Base-by-base conservation (phyloP, 1,140 invertebrate genomes). In the Calephelis virginiensis region DNA sequence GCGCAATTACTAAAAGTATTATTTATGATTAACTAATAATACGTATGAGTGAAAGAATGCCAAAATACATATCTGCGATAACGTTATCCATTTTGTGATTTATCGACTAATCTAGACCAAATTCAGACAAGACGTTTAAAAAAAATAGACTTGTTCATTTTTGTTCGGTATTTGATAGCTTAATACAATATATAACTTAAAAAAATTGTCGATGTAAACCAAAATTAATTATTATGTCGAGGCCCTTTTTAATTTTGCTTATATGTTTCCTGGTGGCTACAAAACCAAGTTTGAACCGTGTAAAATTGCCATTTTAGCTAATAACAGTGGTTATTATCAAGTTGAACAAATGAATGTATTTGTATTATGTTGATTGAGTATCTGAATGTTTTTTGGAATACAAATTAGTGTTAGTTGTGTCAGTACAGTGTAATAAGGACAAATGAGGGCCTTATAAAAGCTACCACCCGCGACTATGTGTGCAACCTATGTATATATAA, bases 311-410 rank as follows among this genome's bases (percentile, higher is more conserved):
- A 17, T 53, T 53, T 28, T 50, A 17, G 49, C 14, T 53, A 8
- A 43, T 28, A 28, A 28, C 14, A 10, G 8, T 28, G 8, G 14
- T 17, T 53, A 53, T 14, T 8, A 17, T 53, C 49, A 53, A 28
- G 14, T 53, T 28, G 49, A 53, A 53, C 49, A 53, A 28, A 11
- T 53, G 49, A 53, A 50, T 50, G 49, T 53, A 53, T 50, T 14
- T 50, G 49, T 50, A 10, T 53, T 43, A 43, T 43, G 8, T 8
- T 43, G 8, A 43, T 14, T 53, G 49, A 14, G 4, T 17, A 12
- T 53, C 14, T 53, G 50, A 53, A 53, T 53, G 50, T 17, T 53
- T 53, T 53, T 53, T 43, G 40, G 7, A 53, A 53, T 53, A 53
- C 17, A 17, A 53, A 28, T 53, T 53, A 17, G 14, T 53, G 13